Conservation (phyloP, 2,888 invertebrate species). For the Chorisops tibialis region DNA sequence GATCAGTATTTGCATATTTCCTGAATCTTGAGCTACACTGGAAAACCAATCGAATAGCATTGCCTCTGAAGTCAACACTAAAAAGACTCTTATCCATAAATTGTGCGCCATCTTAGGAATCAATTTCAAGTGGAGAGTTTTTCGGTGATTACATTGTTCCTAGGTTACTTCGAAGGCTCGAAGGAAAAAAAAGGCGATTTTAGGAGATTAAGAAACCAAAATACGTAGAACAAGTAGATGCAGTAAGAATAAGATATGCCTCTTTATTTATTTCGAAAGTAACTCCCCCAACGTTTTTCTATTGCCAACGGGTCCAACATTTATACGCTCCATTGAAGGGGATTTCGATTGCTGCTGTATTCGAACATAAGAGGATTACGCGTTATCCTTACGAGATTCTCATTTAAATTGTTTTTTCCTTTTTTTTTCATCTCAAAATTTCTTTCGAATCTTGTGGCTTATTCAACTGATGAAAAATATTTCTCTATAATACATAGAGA, state of each 20-base stretch:
- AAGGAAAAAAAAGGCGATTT: constrained; percentile 1
- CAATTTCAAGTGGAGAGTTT: neutral
- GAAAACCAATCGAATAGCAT: no score
- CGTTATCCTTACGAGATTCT: constrained; percentile 9
- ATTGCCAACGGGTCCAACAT: neutral
- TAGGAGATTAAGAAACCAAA: constrained; percentile 17
- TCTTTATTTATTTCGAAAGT: neutral
- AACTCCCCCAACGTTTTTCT: neutral
- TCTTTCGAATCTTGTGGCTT: no score
- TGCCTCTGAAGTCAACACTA: no score
- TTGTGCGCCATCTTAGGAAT: neutral
- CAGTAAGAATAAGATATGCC: constrained; percentile 5
- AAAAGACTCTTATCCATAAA: no score
- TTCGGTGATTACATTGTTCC: neutral
- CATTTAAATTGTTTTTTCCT: constrained; percentile 19
- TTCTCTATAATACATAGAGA: no score
- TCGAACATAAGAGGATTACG: constrained; percentile 21
- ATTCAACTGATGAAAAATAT: no score
- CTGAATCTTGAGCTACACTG: no score
- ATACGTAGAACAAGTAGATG: constrained; percentile 4
- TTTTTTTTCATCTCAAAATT: neutral
- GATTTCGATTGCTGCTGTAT: constrained; percentile 18
- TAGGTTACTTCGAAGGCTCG: neutral
- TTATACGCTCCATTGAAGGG: constrained; percentile 19
- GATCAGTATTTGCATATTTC: no score